Evolutionary conservation across 2,797 vertebrate species (phyloP).

Genomic region (Cyclura pinguis): DNA sequence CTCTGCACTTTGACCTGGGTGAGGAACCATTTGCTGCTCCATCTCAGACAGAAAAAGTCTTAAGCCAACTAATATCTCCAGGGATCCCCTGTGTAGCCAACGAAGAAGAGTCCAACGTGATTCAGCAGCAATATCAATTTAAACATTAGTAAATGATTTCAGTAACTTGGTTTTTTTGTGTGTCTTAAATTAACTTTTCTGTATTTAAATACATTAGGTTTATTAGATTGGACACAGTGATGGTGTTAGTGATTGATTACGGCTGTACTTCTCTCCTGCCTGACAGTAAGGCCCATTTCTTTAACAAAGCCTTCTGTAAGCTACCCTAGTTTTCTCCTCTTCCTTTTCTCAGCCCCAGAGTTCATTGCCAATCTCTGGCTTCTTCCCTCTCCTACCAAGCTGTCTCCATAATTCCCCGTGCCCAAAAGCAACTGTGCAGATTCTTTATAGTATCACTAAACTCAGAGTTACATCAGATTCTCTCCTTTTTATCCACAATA

Average conservation of each 20-base stretch:
- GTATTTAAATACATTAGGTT: constrained; percentile 1
- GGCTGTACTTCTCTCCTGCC: not conserved
- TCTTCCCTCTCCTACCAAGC: not conserved
- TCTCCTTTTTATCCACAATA: not conserved
- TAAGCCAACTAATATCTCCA: not conserved
- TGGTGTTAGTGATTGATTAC: constrained; percentile 11
- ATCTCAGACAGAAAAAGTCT: no score
- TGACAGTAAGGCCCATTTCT: not conserved
- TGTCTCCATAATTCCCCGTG: not conserved
- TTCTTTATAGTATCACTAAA: not conserved
- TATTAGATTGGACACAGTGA: not conserved
- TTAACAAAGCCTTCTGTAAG: not conserved
- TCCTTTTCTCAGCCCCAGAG: not conserved
- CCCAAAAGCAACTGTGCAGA: not conserved
- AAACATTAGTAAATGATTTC: not conserved
- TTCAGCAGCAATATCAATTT: not conserved
- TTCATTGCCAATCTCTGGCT: not conserved
- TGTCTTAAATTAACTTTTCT: not conserved
- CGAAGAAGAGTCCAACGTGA: not conserved
- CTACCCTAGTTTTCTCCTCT: not conserved
- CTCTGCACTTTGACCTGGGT: not conserved
- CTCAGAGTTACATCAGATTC: no score
- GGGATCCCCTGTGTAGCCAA: not conserved
- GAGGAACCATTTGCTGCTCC: not conserved
- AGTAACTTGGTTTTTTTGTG: not conserved